Conservation (phyloP, 2,113 vertebrate species). For the Nesospiza acunhae region DNA sequence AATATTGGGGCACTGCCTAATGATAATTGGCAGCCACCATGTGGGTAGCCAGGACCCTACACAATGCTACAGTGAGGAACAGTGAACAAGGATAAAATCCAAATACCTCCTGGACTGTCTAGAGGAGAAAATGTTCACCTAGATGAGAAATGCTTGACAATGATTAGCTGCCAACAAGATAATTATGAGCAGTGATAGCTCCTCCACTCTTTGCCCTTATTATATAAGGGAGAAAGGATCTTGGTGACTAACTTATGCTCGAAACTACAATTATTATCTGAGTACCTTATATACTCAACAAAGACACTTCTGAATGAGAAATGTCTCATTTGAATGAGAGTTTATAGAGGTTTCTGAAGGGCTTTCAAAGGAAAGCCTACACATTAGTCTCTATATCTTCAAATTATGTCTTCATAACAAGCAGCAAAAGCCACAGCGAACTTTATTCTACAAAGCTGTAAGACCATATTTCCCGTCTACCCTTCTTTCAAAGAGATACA, state of each 20-base stretch:
- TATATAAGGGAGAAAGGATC: not conserved
- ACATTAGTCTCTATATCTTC: not conserved
- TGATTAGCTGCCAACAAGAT: not conserved
- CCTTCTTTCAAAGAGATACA: not conserved
- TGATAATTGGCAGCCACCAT: accelerated
- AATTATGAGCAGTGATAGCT: not conserved
- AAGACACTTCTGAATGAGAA: not conserved
- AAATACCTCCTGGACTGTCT: not conserved
- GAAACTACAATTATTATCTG: not conserved
- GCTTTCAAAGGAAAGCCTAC: not conserved
- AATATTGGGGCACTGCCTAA: not conserved
- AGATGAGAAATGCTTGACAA: not conserved
- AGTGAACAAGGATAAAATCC: not conserved
- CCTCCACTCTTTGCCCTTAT: not conserved
- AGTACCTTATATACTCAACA: not conserved
- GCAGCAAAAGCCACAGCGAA: not conserved
- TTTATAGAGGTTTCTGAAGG: not conserved
- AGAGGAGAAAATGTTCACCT: not conserved
- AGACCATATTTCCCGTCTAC: not conserved
- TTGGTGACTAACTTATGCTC: not conserved
- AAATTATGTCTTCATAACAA: not conserved
- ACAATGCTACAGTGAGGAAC: not conserved
- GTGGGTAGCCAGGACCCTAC: not conserved
- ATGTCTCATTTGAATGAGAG: not conserved
- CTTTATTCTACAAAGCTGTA: not conserved